Evolutionary conservation across 2,113 vertebrate genomes (phyloP).

Genomic region (Pogona vitticeps): DNA sequence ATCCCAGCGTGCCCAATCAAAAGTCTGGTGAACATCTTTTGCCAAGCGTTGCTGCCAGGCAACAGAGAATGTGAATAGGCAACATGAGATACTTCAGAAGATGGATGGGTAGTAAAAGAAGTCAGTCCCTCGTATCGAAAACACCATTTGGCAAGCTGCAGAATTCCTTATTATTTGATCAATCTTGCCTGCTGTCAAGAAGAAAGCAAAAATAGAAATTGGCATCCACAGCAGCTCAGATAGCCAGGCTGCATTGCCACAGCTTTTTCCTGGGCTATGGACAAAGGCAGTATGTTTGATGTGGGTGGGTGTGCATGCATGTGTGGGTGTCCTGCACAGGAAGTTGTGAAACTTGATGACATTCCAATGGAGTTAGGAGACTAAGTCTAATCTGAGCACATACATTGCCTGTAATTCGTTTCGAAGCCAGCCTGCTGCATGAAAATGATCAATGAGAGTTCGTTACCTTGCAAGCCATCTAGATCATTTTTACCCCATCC

Average conservation of each 20-base stretch:
- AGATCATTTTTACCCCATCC: neutral
- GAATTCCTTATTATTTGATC: neutral
- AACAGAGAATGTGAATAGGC: neutral
- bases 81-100: neutral
- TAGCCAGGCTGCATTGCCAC: neutral
- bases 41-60: constrained; percentile 1
- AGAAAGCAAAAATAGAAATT: neutral
- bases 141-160: neutral
- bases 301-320: too few species aligned
- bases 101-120: neutral
- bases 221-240: neutral
- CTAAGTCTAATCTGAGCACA: neutral
- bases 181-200: neutral
- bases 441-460: neutral
- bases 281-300: neutral
- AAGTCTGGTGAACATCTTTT: neutral
- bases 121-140: neutral
- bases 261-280: neutral
- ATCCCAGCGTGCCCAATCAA: neutral
- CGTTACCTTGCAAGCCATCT: neutral
- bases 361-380: neutral
- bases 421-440: neutral
- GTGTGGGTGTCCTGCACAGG: neutral
- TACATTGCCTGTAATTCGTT: neutral
- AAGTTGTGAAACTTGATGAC: neutral